Base-by-base conservation (phyloP, 2,797 vertebrate species). In the Chaetophractus vellerosus region DNA sequence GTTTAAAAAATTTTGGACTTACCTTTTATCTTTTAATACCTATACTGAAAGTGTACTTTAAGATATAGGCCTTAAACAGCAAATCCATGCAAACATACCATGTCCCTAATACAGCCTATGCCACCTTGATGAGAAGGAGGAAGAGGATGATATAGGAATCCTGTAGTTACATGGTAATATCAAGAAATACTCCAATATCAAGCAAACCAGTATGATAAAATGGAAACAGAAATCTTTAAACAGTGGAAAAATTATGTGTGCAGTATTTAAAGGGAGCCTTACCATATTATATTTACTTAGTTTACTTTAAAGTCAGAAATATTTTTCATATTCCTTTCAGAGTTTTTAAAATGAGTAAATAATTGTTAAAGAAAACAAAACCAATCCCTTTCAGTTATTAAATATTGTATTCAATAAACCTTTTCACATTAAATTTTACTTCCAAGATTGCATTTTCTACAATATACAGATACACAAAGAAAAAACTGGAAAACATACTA, bases 381-480 rank as follows among this genome's bases (percentile, higher is more conserved):
- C 31, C 85, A 93, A 90, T 78, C 4, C 9, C 66, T 71, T 90
- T 74, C 8, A 57, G n/a, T 82, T 79, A 88, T 61, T 75, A 93
- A 92, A 57, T 72, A 93, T 1, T 61, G 0, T 80, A 63, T 61
- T 45, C 90, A 72, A 1, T 79, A 71, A 88, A 85, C 19, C 2
- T 45, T 80, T 8, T 45, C 45, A 92, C 63, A 23, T 81, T 24
- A 84, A 90, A 95, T 48, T 90, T 68, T 78, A 89, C 14, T 10
- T 69, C 26, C 87, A 52, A 33, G 61, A 85, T 57, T 78, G 19
- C 12, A 88, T 91, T 93, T 96, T 90, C 66, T 91, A 71, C 5
- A 94, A 79, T 4, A 92, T 24, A 92, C 57, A 95, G 36, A 96
- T 71, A 48, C 55, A 96, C 18, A 83, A 57, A 69, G 88, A 88